phyloP scores from a whole-genome alignment of 2,113 vertebrate species.

The Vicugna pacos region DNA sequence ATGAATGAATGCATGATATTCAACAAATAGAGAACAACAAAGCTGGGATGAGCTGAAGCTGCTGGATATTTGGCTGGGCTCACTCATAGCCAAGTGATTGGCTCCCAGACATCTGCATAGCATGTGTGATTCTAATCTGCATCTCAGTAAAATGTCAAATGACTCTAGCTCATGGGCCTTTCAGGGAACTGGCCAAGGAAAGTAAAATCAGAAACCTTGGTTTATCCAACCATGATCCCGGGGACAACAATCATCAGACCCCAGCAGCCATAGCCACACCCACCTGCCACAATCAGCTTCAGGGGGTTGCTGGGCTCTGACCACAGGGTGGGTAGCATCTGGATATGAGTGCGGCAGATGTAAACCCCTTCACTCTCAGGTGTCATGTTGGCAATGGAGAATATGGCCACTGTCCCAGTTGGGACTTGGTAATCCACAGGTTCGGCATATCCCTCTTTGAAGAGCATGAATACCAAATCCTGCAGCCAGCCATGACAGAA shows the following conservation, averaged over 20 bases:
- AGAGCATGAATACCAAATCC: slow-evolving; percentile 79
- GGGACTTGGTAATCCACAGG: slow-evolving; percentile 72
- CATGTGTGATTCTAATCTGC: slow-evolving; percentile 48
- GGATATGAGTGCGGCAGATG: slow-evolving; percentile 71
- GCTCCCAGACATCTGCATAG: slow-evolving; percentile 31
- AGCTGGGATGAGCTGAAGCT: slow-evolving; percentile 47
- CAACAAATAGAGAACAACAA: slow-evolving; percentile 46
- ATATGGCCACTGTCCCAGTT: slow-evolving; percentile 69
- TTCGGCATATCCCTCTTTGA: slow-evolving; percentile 74
- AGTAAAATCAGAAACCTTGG: slow-evolving; percentile 38
- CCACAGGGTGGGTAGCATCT: slow-evolving; percentile 74
- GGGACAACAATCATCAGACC: slow-evolving; percentile 70
- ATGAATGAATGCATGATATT: slow-evolving; percentile 33
- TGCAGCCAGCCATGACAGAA: slow-evolving; percentile 76
- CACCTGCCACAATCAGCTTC: slow-evolving; percentile 80
- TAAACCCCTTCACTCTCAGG: slow-evolving; percentile 73
- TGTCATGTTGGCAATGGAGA: slow-evolving; percentile 77
- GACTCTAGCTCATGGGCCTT: slow-evolving; percentile 47
- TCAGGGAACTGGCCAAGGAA: slow-evolving; percentile 40
- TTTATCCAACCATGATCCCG: slow-evolving; percentile 67
- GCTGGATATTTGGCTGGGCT: background rate
- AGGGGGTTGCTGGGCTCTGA: slow-evolving; percentile 78
- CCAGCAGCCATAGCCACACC: slow-evolving; percentile 75
- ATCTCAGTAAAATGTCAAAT: slow-evolving; percentile 53
- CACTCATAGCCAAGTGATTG: slow-evolving; percentile 31